phyloP scores from a whole-genome alignment of 2,113 vertebrate genomes.

The Heliornis fulica region DNA sequence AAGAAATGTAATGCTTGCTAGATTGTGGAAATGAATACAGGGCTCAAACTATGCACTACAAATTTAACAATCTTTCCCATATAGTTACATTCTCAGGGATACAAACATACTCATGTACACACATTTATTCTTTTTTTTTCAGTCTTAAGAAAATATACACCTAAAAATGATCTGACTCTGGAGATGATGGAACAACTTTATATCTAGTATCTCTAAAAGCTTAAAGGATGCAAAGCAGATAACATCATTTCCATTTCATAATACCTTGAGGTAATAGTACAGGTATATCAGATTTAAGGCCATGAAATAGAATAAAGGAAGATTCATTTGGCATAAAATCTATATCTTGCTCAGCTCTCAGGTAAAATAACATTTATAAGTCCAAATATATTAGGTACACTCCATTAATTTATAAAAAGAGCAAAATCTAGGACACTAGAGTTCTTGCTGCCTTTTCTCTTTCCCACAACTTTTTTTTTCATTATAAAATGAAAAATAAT shows the following conservation, averaged over 20 bases:
- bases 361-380: conserved; percentile 8
- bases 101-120: not conserved
- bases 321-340: conserved; percentile 36
- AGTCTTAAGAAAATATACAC: not conserved
- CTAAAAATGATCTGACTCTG: not conserved
- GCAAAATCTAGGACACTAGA: not conserved
- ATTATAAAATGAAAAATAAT: not conserved
- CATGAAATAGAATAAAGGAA: not conserved
- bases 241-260: not conserved
- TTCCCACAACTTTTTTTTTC: not conserved
- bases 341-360: not conserved
- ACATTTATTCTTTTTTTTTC: not conserved
- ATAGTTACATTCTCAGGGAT: not conserved
- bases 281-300: not conserved
- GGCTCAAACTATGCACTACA: not conserved
- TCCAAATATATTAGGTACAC: not conserved
- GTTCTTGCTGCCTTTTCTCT: not conserved
- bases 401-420: not conserved
- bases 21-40: not conserved
- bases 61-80: not conserved
- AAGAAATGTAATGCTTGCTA: not conserved
- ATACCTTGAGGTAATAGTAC: not conserved
- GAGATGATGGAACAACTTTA: not conserved
- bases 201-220: not conserved
- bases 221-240: not conserved